Evolutionary conservation across 2,888 invertebrate genomes (phyloP).

Genomic region (Trissoscelio sp.): DNA sequence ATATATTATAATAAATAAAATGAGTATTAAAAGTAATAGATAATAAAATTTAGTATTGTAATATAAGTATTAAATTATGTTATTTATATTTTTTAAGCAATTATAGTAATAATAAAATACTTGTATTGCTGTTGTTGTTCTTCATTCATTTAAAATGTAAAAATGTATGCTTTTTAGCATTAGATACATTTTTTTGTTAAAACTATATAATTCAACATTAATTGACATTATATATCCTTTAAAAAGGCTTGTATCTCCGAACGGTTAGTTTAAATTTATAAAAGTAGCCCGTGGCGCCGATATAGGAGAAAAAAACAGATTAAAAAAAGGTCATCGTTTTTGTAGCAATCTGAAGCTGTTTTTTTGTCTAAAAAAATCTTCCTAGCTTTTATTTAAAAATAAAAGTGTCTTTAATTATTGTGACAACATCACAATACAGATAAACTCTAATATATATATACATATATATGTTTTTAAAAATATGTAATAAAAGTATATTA

Average conservation of each 20-base stretch:
- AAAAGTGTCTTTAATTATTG: not conserved
- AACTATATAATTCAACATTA: not conserved
- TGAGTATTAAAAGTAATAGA: no score
- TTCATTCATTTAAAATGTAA: no score
- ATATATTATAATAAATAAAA: no score
- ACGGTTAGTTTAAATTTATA: conserved; percentile 32
- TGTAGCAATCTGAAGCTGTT: not conserved
- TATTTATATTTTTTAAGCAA: no score
- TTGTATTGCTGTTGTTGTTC: no score
- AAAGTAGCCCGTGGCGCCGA: conserved; percentile 30
- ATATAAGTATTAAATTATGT: no score
- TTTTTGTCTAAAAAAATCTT: not conserved
- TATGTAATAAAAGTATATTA: no score
- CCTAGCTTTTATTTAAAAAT: not conserved
- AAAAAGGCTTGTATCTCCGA: conserved; percentile 9
- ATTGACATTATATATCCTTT: conserved; percentile 2
- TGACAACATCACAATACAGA: no score
- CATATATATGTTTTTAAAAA: no score
- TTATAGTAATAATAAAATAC: no score
- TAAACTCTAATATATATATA: no score
- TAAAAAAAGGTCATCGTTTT: not conserved
- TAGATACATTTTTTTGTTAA: not conserved
- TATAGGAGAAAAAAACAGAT: conserved; percentile 4
- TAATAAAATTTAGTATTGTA: no score
- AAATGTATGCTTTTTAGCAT: not conserved